Evolutionary conservation across 2,113 vertebrate genomes (phyloP), one percentile per base, ranked within the genome.

Genomic region (Sceloporus undulatus): DNA sequence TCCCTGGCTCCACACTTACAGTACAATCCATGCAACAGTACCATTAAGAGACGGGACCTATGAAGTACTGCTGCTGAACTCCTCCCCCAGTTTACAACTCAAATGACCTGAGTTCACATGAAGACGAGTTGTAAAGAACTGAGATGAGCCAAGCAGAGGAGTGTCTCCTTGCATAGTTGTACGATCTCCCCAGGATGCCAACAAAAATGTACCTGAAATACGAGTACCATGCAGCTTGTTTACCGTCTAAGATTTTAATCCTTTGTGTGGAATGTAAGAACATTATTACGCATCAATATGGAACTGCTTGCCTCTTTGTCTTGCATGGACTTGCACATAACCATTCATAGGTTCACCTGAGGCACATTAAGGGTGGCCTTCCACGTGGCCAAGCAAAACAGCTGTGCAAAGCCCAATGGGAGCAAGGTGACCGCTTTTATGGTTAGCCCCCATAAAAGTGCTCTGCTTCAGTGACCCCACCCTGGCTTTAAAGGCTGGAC

Each of bases 261-360:
- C 62, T 3, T 88, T 27, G 75, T 86, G 71, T 83, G 83, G 85
- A 82, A 1, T 40, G 85, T 56, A 56, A 84, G 81, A 68, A 88
- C 70, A 80, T 87, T 83, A n/a, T n/a, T 23, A 19, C 80, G 18
- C 23, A 84, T 48, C 78, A 56, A 83, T 83, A 5, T 5, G 82
- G 78, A 80, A 59, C 16, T 1, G 77, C 77, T n/a, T 25, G 23
- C 52, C 5, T 21, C 4, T 79, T n/a, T 56, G 1, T 34, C 14
- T 21, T 40, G 34, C 21, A 42, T 38, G 42, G 29, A 8, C 54
- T 59, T 59, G 78, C 29, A 59, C 56, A 59, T 10, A 8, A n/a
- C 78, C 13, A 0, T 3, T 56, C 25, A 3, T 25, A 27, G n/a
- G 52, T 13, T 62, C 56, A n/a, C 56, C n/a, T 62, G 18, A 52